phyloP scores from a whole-genome alignment of 2,113 vertebrate genomes.

The Struthidea cinerea region DNA sequence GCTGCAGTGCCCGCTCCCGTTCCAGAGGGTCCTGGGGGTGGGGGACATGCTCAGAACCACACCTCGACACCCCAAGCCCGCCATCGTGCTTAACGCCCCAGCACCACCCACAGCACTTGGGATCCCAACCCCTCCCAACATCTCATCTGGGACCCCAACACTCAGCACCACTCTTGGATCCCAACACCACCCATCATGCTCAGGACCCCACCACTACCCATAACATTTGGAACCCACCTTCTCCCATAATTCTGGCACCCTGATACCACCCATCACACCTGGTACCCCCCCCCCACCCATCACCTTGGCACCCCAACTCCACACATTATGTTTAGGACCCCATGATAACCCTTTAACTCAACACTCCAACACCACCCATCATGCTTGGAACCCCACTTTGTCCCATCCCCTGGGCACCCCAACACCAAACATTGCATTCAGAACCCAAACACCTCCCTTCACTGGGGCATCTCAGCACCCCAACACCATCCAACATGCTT shows the following conservation, averaged over 20 bases:
- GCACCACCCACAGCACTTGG: neutral
- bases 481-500: neutral
- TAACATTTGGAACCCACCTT: neutral
- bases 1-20: conserved; percentile 84
- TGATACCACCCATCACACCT: neutral
- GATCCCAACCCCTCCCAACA: neutral
- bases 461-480: neutral
- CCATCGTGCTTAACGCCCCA: neutral
- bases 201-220: neutral
- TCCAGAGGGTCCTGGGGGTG: conserved; percentile 80
- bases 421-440: neutral
- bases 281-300: neutral
- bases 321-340: neutral
- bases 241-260: neutral
- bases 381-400: neutral
- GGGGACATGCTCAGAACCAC: neutral
- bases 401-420: neutral
- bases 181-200: neutral
- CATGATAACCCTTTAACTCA: neutral
- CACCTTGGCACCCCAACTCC: neutral
- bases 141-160: neutral
- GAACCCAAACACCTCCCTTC: neutral
- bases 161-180: neutral
- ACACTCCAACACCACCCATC: neutral
- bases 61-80: neutral